Evolutionary conservation across 2,888 invertebrate species (phyloP), one percentile per base, ranked within the genome.

Genomic region (Entomobrya multifasciata): DNA sequence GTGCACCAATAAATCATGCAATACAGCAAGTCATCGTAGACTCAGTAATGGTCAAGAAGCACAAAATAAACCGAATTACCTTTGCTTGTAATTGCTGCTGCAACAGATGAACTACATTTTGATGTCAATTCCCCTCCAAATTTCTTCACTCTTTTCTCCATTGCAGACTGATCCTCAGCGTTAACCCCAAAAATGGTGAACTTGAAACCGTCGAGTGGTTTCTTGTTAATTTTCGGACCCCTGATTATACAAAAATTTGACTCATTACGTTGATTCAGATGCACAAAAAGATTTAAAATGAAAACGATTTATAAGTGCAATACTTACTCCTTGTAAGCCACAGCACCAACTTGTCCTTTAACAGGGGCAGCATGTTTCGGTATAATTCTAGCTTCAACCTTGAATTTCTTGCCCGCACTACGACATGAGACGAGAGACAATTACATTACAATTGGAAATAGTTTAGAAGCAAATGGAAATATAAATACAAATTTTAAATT

Each of bases 111-210:
- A 3, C 94, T 93, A 67, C 97, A 93, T 92, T 95, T 95, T 2
- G 93, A 93, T 0, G 94, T 93, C 0, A 96, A 94, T 88, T 94
- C 94, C 0, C 98, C 98, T 0, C 98, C 98, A 77, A 97, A 92
- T 87, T 94, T 94, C 25, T 94, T 92, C 57, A 99, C 95, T 62
- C 95, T 94, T 47, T 94, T 94, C 90, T 96, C 96, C 0, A 97
- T 90, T 52, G 94, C 94, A 90, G 96, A 96, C 0, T 97, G 90
- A 0, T 94, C 94, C 0, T 95, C 94, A 6, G 92, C 92, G 47
- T 94, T 92, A 77, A 95, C 92, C 4, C 93, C 93, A 65, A 92
- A 93, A 27, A 97, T 92, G 52, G 95, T 95, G 93, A 98, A 96
- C 91, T 95, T 95, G 92, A 97, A 94, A 87, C 96, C 95, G 91